Base-by-base conservation (phyloP, 2,888 invertebrate genomes). In the Calameuta idolon region DNA sequence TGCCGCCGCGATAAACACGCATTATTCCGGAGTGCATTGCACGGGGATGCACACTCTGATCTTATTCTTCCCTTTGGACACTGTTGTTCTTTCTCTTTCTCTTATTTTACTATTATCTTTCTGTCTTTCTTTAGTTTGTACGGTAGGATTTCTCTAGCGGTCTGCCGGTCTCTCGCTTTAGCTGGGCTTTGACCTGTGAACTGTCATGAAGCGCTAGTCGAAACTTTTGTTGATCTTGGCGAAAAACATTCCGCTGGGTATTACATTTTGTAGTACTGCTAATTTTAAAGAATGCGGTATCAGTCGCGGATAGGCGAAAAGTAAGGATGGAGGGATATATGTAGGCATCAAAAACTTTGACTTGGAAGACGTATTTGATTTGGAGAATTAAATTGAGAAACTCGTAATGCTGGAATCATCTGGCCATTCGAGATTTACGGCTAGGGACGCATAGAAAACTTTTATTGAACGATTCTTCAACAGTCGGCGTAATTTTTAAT, bases 1-100 rank as follows among this genome's bases (percentile, higher is more conserved):
- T 86, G 88, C 86, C 77, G 87, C 85, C 87, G 87, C 89, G 88
- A 89, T 89, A 89, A 88, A 88, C 89, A 88, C 88, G 87, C 89
- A 89, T 89, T 89, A 88, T 88, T 89, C 87, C 85, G 71, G 71
- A 71, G 71, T 71, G 71, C 71, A 71, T 71, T 71, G 71, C 71
- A 71, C 71, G 71, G 71, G 77, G 74, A 68, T 33, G n/a, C 71
- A 34, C 55, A 73, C 76, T 34, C 73, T 4, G 73, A 30, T 40
- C 73, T 68, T 35, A 37, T 76, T 34, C 55, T 34, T 69, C 34
- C 30, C 75, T 30, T 30, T 37, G 68, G 31, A 33, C 34, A 73
- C 33, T 73, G 30, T 30, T 73, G 33, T 73, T 73, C 33, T n/a
- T 31, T 33, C 23, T 34, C 34, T 71, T 33, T 34, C 34, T 33